Percentiles rank a stretch among this genome's conserved stretches.
Conservation (phyloP, 2,888 invertebrate species). For the Conistra vaccinii region DNA sequence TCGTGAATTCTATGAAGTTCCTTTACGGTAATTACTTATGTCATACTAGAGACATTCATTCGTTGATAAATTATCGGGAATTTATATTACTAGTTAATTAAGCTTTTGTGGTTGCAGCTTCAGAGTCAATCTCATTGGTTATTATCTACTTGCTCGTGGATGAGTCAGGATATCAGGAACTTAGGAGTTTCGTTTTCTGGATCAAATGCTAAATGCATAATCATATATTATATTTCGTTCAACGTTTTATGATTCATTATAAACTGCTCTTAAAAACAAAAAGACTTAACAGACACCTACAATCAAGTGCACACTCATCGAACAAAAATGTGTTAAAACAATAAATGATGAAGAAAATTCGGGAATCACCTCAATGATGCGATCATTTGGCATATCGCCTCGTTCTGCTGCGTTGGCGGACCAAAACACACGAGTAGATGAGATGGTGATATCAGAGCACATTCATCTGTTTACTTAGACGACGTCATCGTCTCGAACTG, state of each 20-base stretch:
- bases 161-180: neutral
- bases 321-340: conserved; percentile 26
- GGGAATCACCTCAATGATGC: conserved; percentile 43
- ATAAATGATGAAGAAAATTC: conserved; percentile 20
- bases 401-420: conserved; percentile 25
- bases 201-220: neutral
- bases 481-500: conserved; percentile 48
- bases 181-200: neutral
- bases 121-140: neutral
- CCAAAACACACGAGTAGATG: conserved; percentile 11
- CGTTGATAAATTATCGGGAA: conserved; percentile 11
- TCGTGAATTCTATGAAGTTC: conserved; percentile 33
- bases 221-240: neutral
- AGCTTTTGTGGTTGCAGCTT: conserved; percentile 3
- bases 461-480: conserved; percentile 60
- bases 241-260: neutral
- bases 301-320: conserved; percentile 12
- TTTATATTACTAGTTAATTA: conserved; percentile 1
- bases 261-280: too few species aligned
- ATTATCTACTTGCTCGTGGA: neutral
- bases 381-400: conserved; percentile 50
- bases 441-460: conserved; percentile 58
- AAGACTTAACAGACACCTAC: conserved; percentile 6
- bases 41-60: conserved; percentile 34
- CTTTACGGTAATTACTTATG: conserved; percentile 46